These are phyloP conservation scores for Archilochus colubris DNA, from an alignment of 2,113 vertebrate genomes.

Conservation along the genomic window DNA sequence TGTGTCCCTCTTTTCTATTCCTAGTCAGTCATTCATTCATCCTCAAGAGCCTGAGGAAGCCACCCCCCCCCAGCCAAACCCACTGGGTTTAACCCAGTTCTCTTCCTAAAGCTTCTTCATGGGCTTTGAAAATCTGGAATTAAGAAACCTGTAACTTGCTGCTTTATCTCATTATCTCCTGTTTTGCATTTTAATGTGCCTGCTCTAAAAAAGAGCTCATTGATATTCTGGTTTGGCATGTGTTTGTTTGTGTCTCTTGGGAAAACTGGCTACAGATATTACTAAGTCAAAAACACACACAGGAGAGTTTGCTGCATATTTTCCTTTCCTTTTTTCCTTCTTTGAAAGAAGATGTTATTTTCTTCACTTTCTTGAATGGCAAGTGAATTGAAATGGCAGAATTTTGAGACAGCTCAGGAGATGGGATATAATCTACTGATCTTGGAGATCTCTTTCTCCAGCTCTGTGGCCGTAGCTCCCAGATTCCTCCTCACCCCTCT, in stretches of 20 bases:
- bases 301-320: conserved; percentile 61
- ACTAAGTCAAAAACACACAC: conserved; percentile 72
- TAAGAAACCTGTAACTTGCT: conserved; percentile 75
- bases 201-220: conserved; percentile 80
- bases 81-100: neutral
- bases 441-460: neutral
- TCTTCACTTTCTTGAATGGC: neutral
- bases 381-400: neutral
- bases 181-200: conserved; percentile 83
- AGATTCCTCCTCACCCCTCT: neutral
- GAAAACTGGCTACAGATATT: conserved; percentile 78
- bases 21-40: neutral
- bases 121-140: conserved; percentile 57
- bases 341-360: conserved; percentile 46
- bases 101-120: neutral
- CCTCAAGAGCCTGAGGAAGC: neutral
- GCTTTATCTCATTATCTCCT: conserved; percentile 83
- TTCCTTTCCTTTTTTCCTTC: neutral
- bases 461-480: neutral
- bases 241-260: conserved; percentile 82
- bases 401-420: neutral
- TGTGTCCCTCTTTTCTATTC: neutral
- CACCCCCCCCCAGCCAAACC: neutral
- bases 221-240: conserved; percentile 77
- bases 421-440: neutral